These are phyloP conservation scores for Chymomyza costata DNA, from an alignment of 1,140 invertebrate species.

Conservation along the genomic window DNA sequence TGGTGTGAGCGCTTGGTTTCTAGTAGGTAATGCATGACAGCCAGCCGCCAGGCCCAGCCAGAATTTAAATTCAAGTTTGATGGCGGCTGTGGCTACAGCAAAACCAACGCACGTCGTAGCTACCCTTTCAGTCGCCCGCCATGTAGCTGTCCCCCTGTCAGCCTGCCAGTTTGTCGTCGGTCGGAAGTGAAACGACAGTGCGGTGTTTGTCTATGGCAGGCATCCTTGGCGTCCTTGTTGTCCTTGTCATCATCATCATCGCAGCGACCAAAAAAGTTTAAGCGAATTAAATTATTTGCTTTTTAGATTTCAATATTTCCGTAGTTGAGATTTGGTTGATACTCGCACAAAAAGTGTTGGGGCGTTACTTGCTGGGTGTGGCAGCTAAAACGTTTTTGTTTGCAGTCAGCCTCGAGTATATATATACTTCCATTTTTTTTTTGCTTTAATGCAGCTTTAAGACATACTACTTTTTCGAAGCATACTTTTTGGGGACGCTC, in stretches of 20 bases:
- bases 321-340: constrained; percentile 60
- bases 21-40: constrained; percentile 65
- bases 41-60: constrained; percentile 6
- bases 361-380: background rate
- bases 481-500: constrained; percentile 39
- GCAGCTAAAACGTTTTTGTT: constrained; percentile 38
- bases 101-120: constrained; percentile 24
- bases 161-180: constrained; percentile 6
- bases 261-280: constrained; percentile 51
- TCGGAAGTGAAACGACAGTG: constrained; percentile 53
- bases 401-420: too few species aligned
- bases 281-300: constrained; percentile 73
- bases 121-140: constrained; percentile 8
- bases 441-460: background rate
- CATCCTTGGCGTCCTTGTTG: background rate
- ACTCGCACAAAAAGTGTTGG: constrained; percentile 39
- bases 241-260: background rate
- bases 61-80: constrained; percentile 63
- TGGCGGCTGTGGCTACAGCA: constrained; percentile 50
- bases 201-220: constrained; percentile 50
- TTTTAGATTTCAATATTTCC: constrained; percentile 73
- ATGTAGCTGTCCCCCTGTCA: too few species aligned
- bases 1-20: constrained; percentile 18
- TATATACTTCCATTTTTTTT: too few species aligned
- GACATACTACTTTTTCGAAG: constrained; percentile 43